Evolutionary conservation across 2,888 invertebrate species (phyloP).

Genomic region (Erpobdella octoculata): DNA sequence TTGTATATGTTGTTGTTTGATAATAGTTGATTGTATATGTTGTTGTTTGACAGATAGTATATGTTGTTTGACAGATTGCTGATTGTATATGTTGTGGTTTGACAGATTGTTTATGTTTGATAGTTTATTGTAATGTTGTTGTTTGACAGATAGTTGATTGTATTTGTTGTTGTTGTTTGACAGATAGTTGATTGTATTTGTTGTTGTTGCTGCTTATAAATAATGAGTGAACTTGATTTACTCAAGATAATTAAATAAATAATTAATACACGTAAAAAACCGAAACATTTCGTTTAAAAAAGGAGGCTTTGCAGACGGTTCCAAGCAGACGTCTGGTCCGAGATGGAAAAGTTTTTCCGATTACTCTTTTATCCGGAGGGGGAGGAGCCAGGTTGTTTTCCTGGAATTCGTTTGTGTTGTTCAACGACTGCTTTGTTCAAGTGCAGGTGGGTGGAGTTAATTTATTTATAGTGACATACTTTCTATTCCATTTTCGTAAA

Average conservation of each 20-base stretch:
- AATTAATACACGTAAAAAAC: no score
- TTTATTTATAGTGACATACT: no score
- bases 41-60: neutral
- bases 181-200: conserved; percentile 22
- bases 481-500: no score
- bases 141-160: conserved; percentile 25
- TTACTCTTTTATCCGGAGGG: conserved; percentile 65
- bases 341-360: conserved; percentile 66
- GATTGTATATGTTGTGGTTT: neutral
- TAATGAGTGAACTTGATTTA: no score
- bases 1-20: neutral
- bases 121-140: neutral
- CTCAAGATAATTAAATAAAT: no score
- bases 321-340: conserved; percentile 68
- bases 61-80: conserved; percentile 25
- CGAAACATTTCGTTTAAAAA: no score
- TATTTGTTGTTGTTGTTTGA: neutral
- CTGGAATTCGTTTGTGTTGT: conserved; percentile 70
- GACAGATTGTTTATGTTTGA: neutral
- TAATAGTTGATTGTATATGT: neutral
- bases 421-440: conserved; percentile 68
- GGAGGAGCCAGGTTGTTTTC: conserved; percentile 61
- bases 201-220: neutral
- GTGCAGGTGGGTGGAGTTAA: conserved; percentile 35
- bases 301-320: conserved; percentile 48